phyloP scores from a whole-genome alignment of 2,113 vertebrate species.

The Ctenodactylus gundi region DNA sequence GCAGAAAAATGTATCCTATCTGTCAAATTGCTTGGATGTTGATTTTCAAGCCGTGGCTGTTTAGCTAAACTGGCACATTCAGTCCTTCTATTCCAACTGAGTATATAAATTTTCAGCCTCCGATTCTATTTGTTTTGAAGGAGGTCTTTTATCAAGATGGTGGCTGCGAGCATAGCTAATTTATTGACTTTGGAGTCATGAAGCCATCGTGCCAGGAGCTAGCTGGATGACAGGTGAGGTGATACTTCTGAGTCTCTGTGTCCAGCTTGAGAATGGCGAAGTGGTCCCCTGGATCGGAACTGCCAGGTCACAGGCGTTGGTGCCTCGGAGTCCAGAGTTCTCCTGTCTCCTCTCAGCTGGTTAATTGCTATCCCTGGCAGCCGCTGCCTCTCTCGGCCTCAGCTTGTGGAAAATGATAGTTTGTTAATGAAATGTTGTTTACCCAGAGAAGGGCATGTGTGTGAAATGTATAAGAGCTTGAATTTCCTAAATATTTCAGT shows the following conservation, averaged over 20 bases:
- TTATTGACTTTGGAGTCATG: background rate
- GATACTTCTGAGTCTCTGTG: background rate
- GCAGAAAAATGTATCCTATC: background rate
- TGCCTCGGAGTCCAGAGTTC: rapidly evolving
- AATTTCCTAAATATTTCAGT: background rate
- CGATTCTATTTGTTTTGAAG: background rate
- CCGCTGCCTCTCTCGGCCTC: background rate
- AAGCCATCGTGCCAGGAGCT: background rate
- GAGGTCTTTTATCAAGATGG: background rate
- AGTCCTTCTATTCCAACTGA: background rate
- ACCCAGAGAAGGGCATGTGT: background rate
- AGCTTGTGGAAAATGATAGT: background rate
- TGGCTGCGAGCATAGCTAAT: background rate
- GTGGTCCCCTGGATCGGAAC: background rate
- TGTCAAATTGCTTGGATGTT: background rate
- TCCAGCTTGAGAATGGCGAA: background rate
- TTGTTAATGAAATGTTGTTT: background rate
- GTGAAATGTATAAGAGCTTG: background rate
- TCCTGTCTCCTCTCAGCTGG: background rate
- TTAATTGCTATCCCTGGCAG: background rate
- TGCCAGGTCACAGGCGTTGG: rapidly evolving
- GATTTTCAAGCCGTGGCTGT: background rate
- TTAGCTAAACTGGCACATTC: background rate
- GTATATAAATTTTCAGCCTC: background rate
- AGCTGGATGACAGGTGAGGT: background rate